Base-by-base conservation (phyloP, 2,113 vertebrate genomes). In the Dinomys branickii region DNA sequence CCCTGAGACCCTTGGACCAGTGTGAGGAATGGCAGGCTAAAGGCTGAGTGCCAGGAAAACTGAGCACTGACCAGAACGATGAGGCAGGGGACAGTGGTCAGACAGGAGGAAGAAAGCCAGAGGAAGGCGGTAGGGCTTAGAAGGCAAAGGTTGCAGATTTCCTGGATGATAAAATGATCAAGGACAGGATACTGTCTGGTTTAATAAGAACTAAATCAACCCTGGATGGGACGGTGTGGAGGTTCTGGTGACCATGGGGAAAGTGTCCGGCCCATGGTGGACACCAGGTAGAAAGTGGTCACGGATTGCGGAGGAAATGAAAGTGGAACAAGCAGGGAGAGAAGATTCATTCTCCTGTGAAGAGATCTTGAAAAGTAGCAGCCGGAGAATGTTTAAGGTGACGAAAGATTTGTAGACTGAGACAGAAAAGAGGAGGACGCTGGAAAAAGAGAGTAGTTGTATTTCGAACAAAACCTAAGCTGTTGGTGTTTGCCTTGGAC, bases 331-430 rank as follows among this genome's bases (percentile, higher is more conserved):
- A 26, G 5, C 13, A 63, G 38, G 56, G 44, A 16, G 4, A 77
- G 38, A 30, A n/a, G 61, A 56, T 97, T 86, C 61, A 47, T 13
- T 63, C 22, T 96, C 81, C 87, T 73, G 13, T 88, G 63, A 85
- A 89, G 41, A 89, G 3, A 81, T 94, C 41, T 82, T 75, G 24
- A 73, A 75, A 84, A 95, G 89, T 38, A 41, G 63, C 54, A 50
- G n/a, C 50, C 30, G 20, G 38, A 89, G 10, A 58, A 30, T 50
- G 50, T 93, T 90, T 75, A 13, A 83, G 11, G 22, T 92, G 41
- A 24, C 69, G n/a, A 69, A 87, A 80, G 28, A 78, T 50, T 95
- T 92, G 38, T 90, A 94, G 30, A 88, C 22, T 47, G 7, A 75
- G 47, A 1, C 59, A 90, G 56, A 85, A 63, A 86, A 63, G 38